phyloP scores from a whole-genome alignment of 2,113 vertebrate genomes.

The Propithecus coquereli region DNA sequence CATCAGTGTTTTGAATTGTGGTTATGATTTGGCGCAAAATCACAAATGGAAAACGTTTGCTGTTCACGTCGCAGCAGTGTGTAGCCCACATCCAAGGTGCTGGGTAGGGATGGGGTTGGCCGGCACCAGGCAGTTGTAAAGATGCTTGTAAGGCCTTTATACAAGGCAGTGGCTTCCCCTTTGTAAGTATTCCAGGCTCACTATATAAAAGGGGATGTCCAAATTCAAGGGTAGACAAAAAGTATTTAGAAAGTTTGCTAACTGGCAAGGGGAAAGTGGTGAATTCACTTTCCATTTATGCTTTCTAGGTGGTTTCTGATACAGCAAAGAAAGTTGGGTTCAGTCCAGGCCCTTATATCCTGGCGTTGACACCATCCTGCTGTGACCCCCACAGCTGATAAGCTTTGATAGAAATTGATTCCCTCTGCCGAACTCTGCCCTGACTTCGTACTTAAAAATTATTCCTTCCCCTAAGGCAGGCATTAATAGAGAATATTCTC shows the following conservation, averaged over 20 bases:
- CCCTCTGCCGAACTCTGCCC: too few relatives aligned
- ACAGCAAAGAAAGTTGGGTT: neutral
- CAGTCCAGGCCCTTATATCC: rapidly evolving
- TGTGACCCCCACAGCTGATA: rapidly evolving
- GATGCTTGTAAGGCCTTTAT: neutral
- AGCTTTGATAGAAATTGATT: neutral
- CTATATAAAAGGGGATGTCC: too few relatives aligned
- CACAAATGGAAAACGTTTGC: neutral
- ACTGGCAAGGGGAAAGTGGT: neutral
- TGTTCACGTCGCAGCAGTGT: neutral
- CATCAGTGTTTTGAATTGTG: neutral
- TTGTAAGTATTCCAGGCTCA: neutral
- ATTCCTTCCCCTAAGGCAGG: neutral
- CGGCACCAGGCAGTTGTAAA: neutral
- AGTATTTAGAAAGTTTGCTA: neutral
- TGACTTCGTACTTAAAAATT: neutral
- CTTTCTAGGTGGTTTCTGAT: neutral
- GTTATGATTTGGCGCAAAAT: neutral
- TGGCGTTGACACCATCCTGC: neutral
- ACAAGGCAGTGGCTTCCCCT: neutral
- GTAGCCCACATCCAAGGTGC: neutral
- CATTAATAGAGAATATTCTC: too few relatives aligned
- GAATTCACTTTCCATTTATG: neutral
- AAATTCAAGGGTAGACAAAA: neutral
- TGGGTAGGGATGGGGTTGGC: neutral